These are phyloP conservation scores for Macroglossus sobrinus DNA, from an alignment of 2,113 vertebrate genomes.

Conservation along the genomic window DNA sequence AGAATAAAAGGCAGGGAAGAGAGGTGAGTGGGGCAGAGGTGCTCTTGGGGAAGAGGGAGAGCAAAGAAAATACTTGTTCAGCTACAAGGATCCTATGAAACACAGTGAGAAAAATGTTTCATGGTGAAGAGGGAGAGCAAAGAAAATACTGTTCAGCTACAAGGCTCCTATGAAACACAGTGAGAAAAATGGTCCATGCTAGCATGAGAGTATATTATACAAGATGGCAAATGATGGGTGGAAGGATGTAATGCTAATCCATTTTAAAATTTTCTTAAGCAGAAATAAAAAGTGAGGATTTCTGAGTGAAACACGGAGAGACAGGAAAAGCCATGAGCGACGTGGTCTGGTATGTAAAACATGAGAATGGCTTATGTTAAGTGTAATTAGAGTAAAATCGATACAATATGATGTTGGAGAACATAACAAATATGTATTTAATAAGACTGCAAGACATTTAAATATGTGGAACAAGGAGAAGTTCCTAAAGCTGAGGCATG, in stretches of 20 bases:
- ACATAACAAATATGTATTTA: neutral
- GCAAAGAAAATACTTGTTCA: neutral
- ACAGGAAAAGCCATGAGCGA: neutral
- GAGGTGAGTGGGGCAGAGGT: rapidly evolving
- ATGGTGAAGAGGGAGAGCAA: rapidly evolving
- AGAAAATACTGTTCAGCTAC: neutral
- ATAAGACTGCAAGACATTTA: neutral
- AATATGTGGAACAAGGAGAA: neutral
- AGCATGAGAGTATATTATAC: neutral
- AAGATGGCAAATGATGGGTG: neutral
- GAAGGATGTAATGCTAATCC: neutral
- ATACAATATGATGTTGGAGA: neutral
- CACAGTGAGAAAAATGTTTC: neutral
- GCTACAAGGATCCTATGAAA: neutral
- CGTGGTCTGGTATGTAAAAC: neutral
- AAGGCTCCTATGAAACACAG: neutral
- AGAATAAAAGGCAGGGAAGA: neutral
- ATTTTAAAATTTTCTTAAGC: neutral
- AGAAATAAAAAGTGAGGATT: neutral
- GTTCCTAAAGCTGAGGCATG: neutral
- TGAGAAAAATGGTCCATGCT: neutral
- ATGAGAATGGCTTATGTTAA: neutral
- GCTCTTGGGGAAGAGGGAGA: rapidly evolving
- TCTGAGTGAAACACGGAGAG: neutral
- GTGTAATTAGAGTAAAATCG: neutral